Base-by-base conservation (phyloP, 2,113 vertebrate species). In the Boleophthalmus pectinirostris region DNA sequence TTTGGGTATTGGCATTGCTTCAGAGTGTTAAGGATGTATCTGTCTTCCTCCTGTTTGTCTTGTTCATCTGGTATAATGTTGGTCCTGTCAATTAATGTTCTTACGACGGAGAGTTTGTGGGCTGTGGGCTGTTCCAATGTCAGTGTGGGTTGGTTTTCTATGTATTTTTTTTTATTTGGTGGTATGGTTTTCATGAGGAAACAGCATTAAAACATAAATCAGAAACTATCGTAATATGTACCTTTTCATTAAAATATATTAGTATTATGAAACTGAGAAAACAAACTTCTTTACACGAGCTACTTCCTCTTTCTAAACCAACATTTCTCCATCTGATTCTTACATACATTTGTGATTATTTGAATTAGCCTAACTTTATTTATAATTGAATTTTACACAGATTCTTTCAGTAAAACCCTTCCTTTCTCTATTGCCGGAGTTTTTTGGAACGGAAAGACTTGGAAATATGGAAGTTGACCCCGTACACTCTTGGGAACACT, bases 401-500 rank as follows among this genome's bases (percentile, higher is more conserved):
- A 79, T 74, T 77, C 61, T 69, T 81, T 73, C 54, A 69, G 75
- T 65, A 46, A 76, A 79, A 79, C 66, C 38, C 72, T 51, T 74
- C 56, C 61, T 77, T 78, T 74, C 81, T 74, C 80, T 84, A 25
- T 61, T 61, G 67, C 71, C 46, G 21, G 68, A 73, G 72, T 68
- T 53, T 3, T 56, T 72, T 63, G 69, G 78, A 81, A 61, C 71
- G 60, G 74, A 82, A 80, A 35, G 47, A 16, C 68, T 14, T 61
- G 58, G 73, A 73, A 77, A 79, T 81, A 69, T 82, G 83, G 84
- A 86, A 74, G 78, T 85, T 89, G 85, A 90, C 85, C 85, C 75
- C 60, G 70, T 73, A 85, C 77, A 78, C 71, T 83, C 85, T 61
- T 73, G 81, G 65, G 84, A 81, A 70, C 65, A 79, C 51, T 81